Percentiles rank a stretch among this genome's conserved stretches.
These are phyloP conservation scores for Parasteatoda tepidariorum DNA, from an alignment of 1,140 invertebrate species.

Conservation along the genomic window DNA sequence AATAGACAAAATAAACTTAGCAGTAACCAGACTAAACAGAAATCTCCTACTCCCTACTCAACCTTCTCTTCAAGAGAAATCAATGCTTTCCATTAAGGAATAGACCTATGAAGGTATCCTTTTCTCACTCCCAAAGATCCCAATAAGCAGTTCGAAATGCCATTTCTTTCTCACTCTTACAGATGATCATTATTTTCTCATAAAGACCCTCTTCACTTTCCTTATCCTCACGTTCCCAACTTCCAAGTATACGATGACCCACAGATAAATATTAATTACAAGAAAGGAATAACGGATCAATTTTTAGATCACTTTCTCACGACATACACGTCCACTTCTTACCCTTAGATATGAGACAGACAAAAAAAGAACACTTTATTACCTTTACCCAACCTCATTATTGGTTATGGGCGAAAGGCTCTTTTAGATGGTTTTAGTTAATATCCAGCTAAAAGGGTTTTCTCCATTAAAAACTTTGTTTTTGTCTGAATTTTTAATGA, in stretches of 20 bases:
- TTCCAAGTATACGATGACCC: conserved; percentile 29
- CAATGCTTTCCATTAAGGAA: conserved; percentile 53
- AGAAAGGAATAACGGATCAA: conserved; percentile 48
- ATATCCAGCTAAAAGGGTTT: background rate
- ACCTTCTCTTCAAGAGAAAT: conserved; percentile 46
- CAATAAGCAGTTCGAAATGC: conserved; percentile 43
- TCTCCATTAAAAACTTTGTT: too few species aligned
- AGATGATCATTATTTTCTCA: conserved; percentile 56
- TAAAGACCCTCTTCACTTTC: conserved; percentile 37
- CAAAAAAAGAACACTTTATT: conserved; percentile 1
- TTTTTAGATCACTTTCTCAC: conserved; percentile 3
- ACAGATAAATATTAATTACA: conserved; percentile 55
- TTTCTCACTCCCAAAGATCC: conserved; percentile 15
- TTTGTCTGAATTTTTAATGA: too few species aligned
- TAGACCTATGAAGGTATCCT: conserved; percentile 36
- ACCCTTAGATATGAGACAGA: background rate
- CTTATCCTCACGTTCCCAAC: conserved; percentile 45
- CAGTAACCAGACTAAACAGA: too few species aligned
- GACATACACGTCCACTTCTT: conserved; percentile 29
- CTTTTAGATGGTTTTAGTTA: background rate
- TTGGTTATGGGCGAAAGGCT: background rate
- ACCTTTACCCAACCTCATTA: conserved; percentile 22
- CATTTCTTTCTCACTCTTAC: conserved; percentile 24
- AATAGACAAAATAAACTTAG: too few species aligned
- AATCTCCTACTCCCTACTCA: too few species aligned